Conservation (phyloP, 1,140 invertebrate species). For the Polypedilum pembai region DNA sequence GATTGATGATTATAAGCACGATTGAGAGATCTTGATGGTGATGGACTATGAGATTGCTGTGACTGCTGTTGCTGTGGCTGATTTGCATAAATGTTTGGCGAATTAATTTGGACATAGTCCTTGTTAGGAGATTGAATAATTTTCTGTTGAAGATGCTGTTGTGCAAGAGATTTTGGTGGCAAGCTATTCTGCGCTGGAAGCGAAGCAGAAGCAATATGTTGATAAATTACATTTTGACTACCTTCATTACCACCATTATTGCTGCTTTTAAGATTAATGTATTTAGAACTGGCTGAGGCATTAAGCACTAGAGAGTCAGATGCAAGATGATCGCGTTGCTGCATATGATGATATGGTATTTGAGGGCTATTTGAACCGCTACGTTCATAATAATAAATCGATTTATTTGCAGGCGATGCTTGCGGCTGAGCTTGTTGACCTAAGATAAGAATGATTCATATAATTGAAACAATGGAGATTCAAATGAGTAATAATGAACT, state of each 20-base stretch:
- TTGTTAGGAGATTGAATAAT: slow-evolving; percentile 30
- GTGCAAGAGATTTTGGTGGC: slow-evolving; percentile 4
- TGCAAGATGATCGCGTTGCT: slow-evolving; percentile 26
- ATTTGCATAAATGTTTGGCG: slow-evolving; percentile 39
- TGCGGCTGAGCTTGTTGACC: slow-evolving; percentile 42
- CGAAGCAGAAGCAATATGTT: not conserved
- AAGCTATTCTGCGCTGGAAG: slow-evolving; percentile 25
- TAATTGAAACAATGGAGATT: not conserved
- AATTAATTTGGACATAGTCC: not conserved
- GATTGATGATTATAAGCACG: not conserved
- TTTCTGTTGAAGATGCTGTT: slow-evolving; percentile 8
- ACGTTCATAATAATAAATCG: slow-evolving; percentile 39
- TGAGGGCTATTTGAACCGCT: slow-evolving; percentile 31
- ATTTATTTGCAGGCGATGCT: slow-evolving; percentile 40
- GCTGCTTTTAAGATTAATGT: slow-evolving; percentile 32
- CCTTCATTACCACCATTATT: not conserved
- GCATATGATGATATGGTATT: slow-evolving; percentile 3
- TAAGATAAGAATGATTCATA: not conserved
- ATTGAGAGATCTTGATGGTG: slow-evolving; percentile 6
- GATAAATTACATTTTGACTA: too few species aligned
- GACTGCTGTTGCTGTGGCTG: slow-evolving; percentile 34
- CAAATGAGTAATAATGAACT: not conserved
- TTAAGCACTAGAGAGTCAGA: not conserved
- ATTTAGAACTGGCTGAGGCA: slow-evolving; percentile 32
- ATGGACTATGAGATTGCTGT: slow-evolving; percentile 36